Conservation (phyloP, 2,888 invertebrate genomes). For the Unio delphinus region DNA sequence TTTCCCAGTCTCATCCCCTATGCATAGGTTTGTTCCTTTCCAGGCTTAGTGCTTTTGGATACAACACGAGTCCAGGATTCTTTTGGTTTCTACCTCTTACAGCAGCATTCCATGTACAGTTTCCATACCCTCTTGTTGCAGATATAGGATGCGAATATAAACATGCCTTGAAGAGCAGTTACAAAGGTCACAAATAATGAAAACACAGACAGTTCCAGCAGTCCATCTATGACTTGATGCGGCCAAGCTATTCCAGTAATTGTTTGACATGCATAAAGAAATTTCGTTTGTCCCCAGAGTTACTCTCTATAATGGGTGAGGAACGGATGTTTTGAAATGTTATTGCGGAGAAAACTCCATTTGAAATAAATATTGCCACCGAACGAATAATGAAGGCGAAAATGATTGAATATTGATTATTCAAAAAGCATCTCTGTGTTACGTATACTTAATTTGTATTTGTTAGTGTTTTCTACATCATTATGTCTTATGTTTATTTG, state of each 20-base stretch:
- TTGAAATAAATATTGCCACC: conserved; percentile 28
- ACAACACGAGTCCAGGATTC: no score
- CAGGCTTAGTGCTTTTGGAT: no score
- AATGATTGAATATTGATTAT: conserved; percentile 9
- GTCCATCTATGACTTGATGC: conserved; percentile 43
- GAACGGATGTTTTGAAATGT: conserved; percentile 34
- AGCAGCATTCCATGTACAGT: conserved; percentile 20
- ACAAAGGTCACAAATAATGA: conserved; percentile 39
- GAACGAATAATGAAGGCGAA: conserved; percentile 42
- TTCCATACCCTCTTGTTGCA: conserved; percentile 36
- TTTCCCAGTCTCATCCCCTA: no score
- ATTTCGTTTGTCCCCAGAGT: conserved; percentile 25
- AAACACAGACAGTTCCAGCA: conserved; percentile 35
- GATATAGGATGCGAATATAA: conserved; percentile 47
- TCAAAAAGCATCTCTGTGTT: conserved; percentile 29
- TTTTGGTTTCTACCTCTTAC: no score
- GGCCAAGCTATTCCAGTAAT: conserved; percentile 54
- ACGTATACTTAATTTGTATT: no score
- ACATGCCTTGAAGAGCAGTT: conserved; percentile 48
- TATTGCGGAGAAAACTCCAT: conserved; percentile 34
- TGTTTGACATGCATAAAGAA: conserved; percentile 42
- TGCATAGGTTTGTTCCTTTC: no score
- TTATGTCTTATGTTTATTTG: no score
- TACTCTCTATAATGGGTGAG: conserved; percentile 12
- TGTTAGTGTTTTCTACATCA: no score